Conservation (phyloP, 1,140 invertebrate species). For the Ectropis grisescens region DNA sequence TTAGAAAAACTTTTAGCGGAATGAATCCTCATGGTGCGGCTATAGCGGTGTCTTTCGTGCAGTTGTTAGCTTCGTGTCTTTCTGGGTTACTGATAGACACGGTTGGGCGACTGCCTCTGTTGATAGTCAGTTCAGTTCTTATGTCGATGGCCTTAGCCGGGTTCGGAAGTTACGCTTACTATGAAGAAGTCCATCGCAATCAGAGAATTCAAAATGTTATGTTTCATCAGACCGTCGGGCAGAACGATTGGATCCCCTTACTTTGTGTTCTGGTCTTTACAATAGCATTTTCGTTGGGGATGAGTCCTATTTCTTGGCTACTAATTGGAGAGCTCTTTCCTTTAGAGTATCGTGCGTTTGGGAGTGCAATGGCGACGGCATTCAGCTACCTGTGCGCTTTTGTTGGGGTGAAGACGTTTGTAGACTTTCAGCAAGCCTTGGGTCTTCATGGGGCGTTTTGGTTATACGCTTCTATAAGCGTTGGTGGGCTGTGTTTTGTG, state of each 20-base stretch:
- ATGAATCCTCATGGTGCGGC: constrained; percentile 90
- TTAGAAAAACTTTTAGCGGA: constrained; percentile 83
- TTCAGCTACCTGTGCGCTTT: constrained; percentile 93
- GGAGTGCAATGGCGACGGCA: constrained; percentile 86
- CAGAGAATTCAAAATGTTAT: constrained; percentile 64
- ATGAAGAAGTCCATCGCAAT: constrained; percentile 74
- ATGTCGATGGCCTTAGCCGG: constrained; percentile 87
- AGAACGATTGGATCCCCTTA: constrained; percentile 86
- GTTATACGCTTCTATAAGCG: constrained; percentile 89
- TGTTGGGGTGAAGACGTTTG: constrained; percentile 92
- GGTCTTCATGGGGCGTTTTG: constrained; percentile 90
- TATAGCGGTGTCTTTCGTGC: constrained; percentile 85
- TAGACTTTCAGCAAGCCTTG: constrained; percentile 83
- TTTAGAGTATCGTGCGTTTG: constrained; percentile 86
- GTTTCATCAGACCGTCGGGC: constrained; percentile 63
- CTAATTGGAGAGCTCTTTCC: constrained; percentile 93
- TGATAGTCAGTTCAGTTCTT: constrained; percentile 85
- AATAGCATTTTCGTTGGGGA: constrained; percentile 88
- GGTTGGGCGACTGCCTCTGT: constrained; percentile 83
- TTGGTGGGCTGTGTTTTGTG: constrained; percentile 88
- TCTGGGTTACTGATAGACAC: constrained; percentile 87
- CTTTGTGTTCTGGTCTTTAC: constrained; percentile 87
- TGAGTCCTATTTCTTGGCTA: constrained; percentile 93
- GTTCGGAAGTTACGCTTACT: constrained; percentile 86
- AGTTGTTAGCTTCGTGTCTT: constrained; percentile 82